These are phyloP conservation scores for Oreohelix idahoensis DNA, from an alignment of 1,140 invertebrate species.

Conservation along the genomic window DNA sequence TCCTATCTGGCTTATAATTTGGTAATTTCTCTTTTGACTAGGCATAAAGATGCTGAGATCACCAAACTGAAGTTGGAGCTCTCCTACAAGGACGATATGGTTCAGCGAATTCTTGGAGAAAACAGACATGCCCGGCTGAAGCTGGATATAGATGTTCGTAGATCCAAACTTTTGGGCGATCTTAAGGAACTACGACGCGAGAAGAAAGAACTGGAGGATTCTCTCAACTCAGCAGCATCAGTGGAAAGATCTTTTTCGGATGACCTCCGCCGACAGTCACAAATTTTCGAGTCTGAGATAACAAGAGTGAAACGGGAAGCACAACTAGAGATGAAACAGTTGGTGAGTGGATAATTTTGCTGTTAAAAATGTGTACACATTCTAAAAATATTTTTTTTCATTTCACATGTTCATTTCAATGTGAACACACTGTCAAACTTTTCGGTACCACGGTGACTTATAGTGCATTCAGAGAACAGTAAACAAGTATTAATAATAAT, in stretches of 20 bases:
- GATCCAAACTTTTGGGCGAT: slow-evolving; percentile 45
- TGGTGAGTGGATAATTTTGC: slow-evolving; percentile 50
- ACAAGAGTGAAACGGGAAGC: slow-evolving; percentile 45
- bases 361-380: no score
- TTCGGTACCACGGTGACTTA: no score
- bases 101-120: slow-evolving; percentile 43
- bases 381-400: no score
- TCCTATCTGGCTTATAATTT: no score
- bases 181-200: slow-evolving; percentile 45
- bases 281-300: slow-evolving; percentile 49
- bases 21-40: neutral
- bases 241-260: slow-evolving; percentile 43
- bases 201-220: slow-evolving; percentile 53
- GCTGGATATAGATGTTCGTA: slow-evolving; percentile 36
- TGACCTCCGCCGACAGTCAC: slow-evolving; percentile 43
- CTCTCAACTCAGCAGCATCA: slow-evolving; percentile 26
- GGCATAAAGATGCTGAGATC: slow-evolving; percentile 52
- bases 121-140: slow-evolving; percentile 23
- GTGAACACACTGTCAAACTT: no score
- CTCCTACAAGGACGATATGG: slow-evolving; percentile 46
- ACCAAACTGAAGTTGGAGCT: slow-evolving; percentile 47
- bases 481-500: no score
- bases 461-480: no score
- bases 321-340: slow-evolving; percentile 46
- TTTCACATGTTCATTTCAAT: no score